These are phyloP conservation scores for Orthosia gothica DNA, from an alignment of 2,888 invertebrate genomes.

Conservation along the genomic window DNA sequence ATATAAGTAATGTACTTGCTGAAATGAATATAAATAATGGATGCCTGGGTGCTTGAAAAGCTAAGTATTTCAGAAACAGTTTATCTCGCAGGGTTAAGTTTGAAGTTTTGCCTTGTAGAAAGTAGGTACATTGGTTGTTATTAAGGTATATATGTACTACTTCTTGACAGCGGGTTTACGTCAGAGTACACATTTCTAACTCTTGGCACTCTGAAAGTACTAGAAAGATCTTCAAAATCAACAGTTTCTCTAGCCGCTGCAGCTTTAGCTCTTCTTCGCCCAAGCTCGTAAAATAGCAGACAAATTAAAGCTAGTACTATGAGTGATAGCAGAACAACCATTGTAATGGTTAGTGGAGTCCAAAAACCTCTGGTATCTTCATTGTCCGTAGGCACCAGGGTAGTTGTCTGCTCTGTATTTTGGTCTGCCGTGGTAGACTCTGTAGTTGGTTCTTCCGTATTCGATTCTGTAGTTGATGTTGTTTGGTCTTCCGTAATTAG, in stretches of 20 bases:
- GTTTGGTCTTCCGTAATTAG: background rate
- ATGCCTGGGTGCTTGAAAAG: slow-evolving; percentile 2
- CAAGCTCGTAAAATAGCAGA: slow-evolving; percentile 62
- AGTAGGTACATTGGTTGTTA: background rate
- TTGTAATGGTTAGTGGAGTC: slow-evolving; percentile 66
- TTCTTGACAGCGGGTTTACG: slow-evolving; percentile 56
- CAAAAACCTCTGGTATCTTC: slow-evolving; percentile 55
- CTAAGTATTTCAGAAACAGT: background rate
- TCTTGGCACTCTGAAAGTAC: slow-evolving; percentile 58
- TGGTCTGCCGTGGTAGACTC: background rate
- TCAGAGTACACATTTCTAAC: slow-evolving; percentile 54
- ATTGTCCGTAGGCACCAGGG: background rate
- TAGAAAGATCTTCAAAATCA: slow-evolving; percentile 42
- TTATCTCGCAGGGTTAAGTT: background rate
- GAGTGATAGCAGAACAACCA: slow-evolving; percentile 59
- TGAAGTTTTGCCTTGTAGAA: background rate
- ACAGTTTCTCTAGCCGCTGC: slow-evolving; percentile 6
- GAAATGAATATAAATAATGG: background rate
- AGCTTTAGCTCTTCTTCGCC: slow-evolving; percentile 51
- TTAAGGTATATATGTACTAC: slow-evolving; percentile 32
- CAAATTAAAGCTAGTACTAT: slow-evolving; percentile 56
- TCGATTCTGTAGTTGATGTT: no score
- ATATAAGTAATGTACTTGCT: background rate
- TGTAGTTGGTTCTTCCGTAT: background rate
- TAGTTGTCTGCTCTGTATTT: background rate